Evolutionary conservation across 2,797 vertebrate genomes (phyloP), one percentile per base, ranked within the genome.

Genomic region (Bovichtus variegatus): DNA sequence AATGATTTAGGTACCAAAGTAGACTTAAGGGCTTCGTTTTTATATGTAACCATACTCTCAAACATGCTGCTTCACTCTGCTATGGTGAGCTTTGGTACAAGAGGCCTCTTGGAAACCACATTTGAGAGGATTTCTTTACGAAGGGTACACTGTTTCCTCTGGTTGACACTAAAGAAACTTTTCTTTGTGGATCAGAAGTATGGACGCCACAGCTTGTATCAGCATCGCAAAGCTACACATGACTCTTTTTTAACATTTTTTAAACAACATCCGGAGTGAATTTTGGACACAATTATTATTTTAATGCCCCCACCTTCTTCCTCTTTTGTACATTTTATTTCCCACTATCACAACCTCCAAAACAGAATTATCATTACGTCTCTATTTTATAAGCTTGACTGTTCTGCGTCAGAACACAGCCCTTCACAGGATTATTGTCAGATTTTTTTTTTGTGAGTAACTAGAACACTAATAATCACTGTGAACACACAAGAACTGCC

Each of bases 321-420:
- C 55, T 80, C 40, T 74, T 87, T 76, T 83, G 70, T 87, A 75
- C 57, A 53, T 87, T 83, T 75, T 59, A 29, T 83, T 71, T 23
- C 72, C 70, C 59, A 25, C 31, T 43, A 16, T 87, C 65, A 72
- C 66, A 64, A 25, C 51, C 25, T 64, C 34, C 53, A 16, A n/a
- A 63, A 57, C 62, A 54, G 76, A 83, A 71, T 81, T 70, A 57
- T 66, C 61, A 36, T 75, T 41, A 34, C 38, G 27, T 80, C 81
- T 84, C 53, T 63, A 18, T 80, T 82, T 85, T 83, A 65, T 81
- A 83, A 87, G 84, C 89, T 93, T 80, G 82, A 87, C 88, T 92
- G 93, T 95, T 94, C 92, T 91, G 91, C 55, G 92, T 94, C 92
- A 94, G 92, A 93, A 94, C 93, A 83, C 84, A 76, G 86, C 82